These are phyloP conservation scores for Ormyrus rosae DNA, from an alignment of 2,888 invertebrate genomes.

Conservation along the genomic window DNA sequence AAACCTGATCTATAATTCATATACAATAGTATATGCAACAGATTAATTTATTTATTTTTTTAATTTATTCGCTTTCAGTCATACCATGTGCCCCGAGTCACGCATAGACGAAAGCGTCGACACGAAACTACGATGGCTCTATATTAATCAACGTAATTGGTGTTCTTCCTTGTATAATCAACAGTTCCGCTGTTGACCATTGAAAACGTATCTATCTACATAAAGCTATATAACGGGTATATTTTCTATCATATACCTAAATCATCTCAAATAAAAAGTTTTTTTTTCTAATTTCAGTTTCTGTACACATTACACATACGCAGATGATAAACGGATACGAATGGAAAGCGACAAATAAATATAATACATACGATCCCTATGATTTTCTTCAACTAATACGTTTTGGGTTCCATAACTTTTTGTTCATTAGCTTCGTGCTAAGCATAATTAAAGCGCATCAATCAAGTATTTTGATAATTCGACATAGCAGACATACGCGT, in stretches of 20 bases:
- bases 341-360: constrained; percentile 46
- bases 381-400: constrained; percentile 37
- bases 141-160: constrained; percentile 74
- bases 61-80: constrained; percentile 74
- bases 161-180: constrained; percentile 75
- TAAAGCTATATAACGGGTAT: constrained; percentile 64
- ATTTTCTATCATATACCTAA: constrained; percentile 45
- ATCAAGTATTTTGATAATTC: constrained; percentile 23
- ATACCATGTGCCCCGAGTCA: constrained; percentile 66
- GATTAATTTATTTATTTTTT: constrained; percentile 51
- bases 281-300: constrained; percentile 37
- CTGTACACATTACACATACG: constrained; percentile 49
- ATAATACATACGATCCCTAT: constrained; percentile 34
- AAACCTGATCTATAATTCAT: constrained; percentile 54
- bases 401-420: constrained; percentile 23
- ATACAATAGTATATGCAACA: constrained; percentile 61
- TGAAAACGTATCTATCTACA: constrained; percentile 71
- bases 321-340: constrained; percentile 30
- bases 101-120: constrained; percentile 59
- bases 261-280: constrained; percentile 45
- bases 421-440: constrained; percentile 60
- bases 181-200: constrained; percentile 72
- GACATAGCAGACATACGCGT: constrained; percentile 58
- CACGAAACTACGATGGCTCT: constrained; percentile 62
- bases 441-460: constrained; percentile 61